Percentiles rank a stretch among this genome's conserved stretches.
Conservation (phyloP, 2,888 invertebrate species). For the Hyalella azteca region DNA sequence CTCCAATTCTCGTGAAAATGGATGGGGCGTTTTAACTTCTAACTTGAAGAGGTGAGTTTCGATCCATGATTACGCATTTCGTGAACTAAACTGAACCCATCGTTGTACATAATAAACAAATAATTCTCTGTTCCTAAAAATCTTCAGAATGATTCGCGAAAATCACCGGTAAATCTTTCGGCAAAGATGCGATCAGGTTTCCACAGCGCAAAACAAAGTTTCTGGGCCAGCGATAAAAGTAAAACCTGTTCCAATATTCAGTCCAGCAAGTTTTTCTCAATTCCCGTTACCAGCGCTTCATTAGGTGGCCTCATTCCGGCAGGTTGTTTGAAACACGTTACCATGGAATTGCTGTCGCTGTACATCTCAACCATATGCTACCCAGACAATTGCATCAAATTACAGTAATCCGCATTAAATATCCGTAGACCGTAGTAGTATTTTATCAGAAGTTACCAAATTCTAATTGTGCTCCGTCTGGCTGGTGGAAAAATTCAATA, state of each 20-base stretch:
- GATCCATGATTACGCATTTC: background rate
- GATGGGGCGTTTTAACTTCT: constrained; percentile 53
- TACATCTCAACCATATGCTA: no score
- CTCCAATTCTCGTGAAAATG: constrained; percentile 41
- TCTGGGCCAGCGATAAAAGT: background rate
- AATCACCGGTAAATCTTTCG: no score
- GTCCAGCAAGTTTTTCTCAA: background rate
- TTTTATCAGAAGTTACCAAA: no score
- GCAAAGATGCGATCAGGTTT: background rate
- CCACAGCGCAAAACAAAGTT: background rate
- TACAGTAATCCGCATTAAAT: no score
- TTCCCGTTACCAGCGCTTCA: background rate
- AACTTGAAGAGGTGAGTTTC: constrained; percentile 53
- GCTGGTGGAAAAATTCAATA: no score
- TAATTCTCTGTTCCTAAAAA: no score
- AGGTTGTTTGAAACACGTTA: no score
- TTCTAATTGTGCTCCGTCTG: no score
- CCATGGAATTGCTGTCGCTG: no score
- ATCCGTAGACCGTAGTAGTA: no score
- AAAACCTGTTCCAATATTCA: constrained; percentile 19
- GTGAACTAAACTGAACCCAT: background rate
- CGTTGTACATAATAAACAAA: background rate
- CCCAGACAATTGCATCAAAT: no score
- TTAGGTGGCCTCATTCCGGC: background rate
- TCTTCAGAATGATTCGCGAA: no score